Evolutionary conservation across 2,797 vertebrate genomes (phyloP).

Genomic region (Bucorvus abyssinicus): DNA sequence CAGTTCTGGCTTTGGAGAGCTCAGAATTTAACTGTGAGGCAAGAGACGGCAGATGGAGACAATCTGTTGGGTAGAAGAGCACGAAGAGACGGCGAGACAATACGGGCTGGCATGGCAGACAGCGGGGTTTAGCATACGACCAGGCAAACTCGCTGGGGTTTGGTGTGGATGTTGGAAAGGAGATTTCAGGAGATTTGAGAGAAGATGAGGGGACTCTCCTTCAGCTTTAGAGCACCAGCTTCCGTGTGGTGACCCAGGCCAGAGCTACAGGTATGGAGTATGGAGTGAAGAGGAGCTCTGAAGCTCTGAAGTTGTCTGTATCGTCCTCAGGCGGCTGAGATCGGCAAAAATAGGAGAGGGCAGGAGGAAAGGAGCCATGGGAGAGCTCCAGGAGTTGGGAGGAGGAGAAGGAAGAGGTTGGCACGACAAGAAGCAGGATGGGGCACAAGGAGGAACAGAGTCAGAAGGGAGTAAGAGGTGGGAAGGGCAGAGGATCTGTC

Average conservation of each 20-base stretch:
- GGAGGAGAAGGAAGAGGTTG: background rate
- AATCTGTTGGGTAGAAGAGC: background rate
- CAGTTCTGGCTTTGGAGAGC: background rate
- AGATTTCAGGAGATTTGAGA: background rate
- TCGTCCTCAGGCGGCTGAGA: background rate
- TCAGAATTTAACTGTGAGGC: background rate
- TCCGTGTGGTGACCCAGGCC: background rate
- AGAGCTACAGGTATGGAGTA: background rate
- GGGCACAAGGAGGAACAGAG: background rate
- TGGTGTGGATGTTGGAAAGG: background rate
- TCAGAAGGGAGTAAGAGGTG: background rate
- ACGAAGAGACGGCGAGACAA: background rate
- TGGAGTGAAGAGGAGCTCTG: too few species aligned
- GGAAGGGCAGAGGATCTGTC: background rate
- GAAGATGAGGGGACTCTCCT: background rate
- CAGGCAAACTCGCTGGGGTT: background rate
- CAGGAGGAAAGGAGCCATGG: background rate
- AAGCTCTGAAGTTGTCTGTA: background rate
- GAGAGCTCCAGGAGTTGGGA: background rate
- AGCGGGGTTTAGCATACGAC: background rate
- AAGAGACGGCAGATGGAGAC: slow-evolving; percentile 37
- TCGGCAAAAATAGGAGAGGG: background rate
- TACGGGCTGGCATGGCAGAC: background rate
- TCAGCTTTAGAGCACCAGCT: background rate
- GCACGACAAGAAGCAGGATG: background rate